Base-by-base conservation (phyloP, 1,140 invertebrate genomes). In the Lineus longissimus region DNA sequence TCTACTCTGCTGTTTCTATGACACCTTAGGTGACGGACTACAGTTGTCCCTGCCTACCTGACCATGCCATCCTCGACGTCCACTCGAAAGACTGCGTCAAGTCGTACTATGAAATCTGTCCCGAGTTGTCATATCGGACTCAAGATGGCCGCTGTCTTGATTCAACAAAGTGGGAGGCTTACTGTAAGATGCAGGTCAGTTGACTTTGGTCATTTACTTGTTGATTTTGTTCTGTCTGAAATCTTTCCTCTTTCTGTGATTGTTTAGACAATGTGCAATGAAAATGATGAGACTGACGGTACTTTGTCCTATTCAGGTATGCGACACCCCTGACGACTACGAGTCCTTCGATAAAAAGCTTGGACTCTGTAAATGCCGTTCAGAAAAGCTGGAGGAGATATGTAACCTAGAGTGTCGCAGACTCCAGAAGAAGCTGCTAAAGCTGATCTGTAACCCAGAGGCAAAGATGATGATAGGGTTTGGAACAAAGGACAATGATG, bases 381-480 rank as follows among this genome's bases (percentile, higher is more conserved):
- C 65, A 11, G 75, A 77, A 55, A 73, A 79, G 62, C 67, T 79
- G 30, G 70, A 72, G 31, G 69, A 62, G 30, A 30, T 78, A 1
- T 79, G 77, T 70, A 69, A 76, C 47, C 60, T 70, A 15, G 62
- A 72, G 45, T 79, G 77, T 60, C 68, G 76, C 22, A 56, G 58
- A 6, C 55, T 63, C 13, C 73, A 75, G 55, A 27, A 62, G 45
- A 55, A 72, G 15, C 43, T 36, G 33, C 4, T 36, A 4, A 36
- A 36, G 15, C 15, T 36, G 33, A 36, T 36, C 15, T 36, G 33
- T 36, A 36, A 36, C 15, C 15, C 33, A 15, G 15, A 36, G 4
- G 33, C 33, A 7, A 15, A 36, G 33, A 36, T 36, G 4, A 36
- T 36, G 33, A 36, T 36, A 36, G 33, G 33, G 15, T 36, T 36